phyloP scores from a whole-genome alignment of 92 coral and sea anemone species.

The Bergia puertoricense region DNA sequence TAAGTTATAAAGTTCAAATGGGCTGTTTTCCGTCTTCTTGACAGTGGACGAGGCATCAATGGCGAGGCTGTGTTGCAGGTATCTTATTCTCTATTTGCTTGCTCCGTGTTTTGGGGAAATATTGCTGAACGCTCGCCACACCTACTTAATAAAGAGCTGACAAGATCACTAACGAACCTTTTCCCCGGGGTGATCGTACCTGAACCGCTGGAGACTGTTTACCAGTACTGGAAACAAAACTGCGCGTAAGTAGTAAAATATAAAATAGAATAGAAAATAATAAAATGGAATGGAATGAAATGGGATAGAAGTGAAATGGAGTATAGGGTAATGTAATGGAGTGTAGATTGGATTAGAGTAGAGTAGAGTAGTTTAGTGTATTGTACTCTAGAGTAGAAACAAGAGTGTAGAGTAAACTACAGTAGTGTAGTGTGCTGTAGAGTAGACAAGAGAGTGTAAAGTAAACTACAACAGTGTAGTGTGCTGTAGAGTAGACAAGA shows the following conservation, averaged over 20 bases:
- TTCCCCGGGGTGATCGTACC: constrained; percentile 42
- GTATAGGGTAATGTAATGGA: too few relatives aligned
- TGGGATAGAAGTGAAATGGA: too few relatives aligned
- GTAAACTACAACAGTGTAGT: too few relatives aligned
- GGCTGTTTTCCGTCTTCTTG: neutral
- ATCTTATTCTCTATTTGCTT: neutral
- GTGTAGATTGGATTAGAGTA: too few relatives aligned
- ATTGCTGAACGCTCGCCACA: constrained; percentile 14
- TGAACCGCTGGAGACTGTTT: constrained; percentile 23
- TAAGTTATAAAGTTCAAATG: too few relatives aligned
- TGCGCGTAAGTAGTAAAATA: constrained; percentile 13
- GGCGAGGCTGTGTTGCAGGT: constrained; percentile 14
- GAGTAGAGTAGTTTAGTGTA: too few relatives aligned
- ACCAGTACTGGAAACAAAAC: constrained; percentile 40
- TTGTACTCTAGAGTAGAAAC: too few relatives aligned
- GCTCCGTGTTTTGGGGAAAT: constrained; percentile 4
- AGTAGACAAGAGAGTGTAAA: too few relatives aligned
- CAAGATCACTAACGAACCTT: constrained; percentile 19
- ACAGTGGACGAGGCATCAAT: constrained; percentile 18
- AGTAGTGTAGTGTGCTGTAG: too few relatives aligned
- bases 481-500: too few relatives aligned
- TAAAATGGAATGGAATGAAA: too few relatives aligned
- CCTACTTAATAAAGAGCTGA: neutral
- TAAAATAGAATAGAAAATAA: neutral
- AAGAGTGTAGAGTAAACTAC: too few relatives aligned